Base-by-base conservation (phyloP, 2,888 invertebrate genomes). In the Helicoverpa assulta region DNA sequence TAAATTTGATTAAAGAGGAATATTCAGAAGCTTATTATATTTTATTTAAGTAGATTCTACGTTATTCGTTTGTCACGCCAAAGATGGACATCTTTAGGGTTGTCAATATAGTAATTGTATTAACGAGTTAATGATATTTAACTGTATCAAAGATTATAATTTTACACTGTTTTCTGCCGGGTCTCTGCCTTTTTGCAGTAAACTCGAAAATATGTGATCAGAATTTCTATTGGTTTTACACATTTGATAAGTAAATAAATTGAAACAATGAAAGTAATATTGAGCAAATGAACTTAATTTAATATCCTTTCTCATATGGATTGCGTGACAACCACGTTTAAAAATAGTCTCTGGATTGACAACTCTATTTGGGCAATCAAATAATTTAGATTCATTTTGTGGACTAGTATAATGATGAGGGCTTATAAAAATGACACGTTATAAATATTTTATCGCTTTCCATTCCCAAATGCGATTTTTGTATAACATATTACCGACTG, bases 321-420 rank as follows among this genome's bases (percentile, higher is more conserved):
- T 37, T 12, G 37, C 37, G 37, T 37, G n/a, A 33, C 21, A 26
- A 43, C 10, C 14, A n/a, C 6, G 0, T 60, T 19, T 3, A 10
- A 18, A 16, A 29, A 12, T 18, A 6, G 12, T 16, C 12, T n/a
- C 10, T 8, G n/a, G 2, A 7, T 12, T 18, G 43, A 12, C 16
- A 78, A 56, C 66, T 71, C 67, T 79, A 18, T 66, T 72, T 68
- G 18, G 40, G 26, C 63, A 40, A 47, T 64, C 26, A 67, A 65
- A 67, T 69, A 67, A 73, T 75, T 69, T 58, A 57, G 21, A 68
- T 67, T 67, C 64, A 72, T 70, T 68, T 64, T n/a, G 54, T 14
- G 55, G 61, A 79, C 62, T 70, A n/a, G n/a, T n/a, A 67, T 54
- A 64, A 67, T 68, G 66, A 80, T 54, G 56, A 72, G 33, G 66